Base-by-base conservation (phyloP, 2,888 invertebrate species). In the Macrophya annulata region DNA sequence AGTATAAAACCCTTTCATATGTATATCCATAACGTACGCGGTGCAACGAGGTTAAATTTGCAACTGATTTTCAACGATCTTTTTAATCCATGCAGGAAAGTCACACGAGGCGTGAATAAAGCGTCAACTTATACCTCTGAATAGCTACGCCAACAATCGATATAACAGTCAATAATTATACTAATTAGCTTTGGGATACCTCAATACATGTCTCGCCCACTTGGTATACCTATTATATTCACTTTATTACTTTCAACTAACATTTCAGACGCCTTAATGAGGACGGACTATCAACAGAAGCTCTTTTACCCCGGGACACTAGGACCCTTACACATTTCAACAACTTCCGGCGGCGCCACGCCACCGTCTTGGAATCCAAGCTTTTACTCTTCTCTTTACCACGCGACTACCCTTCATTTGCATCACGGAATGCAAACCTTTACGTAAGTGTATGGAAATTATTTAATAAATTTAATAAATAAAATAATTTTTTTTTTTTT, bases 301-400 rank as follows among this genome's bases (percentile, higher is more conserved):
- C 88, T 93, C 55, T 93, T 93, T 85, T 93, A 93, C 86, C 93
- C 93, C n/a, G 91, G 92, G n/a, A 89, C 92, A 17, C 86, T 93
- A 82, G 93, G 93, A 43, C 93, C 93, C 1, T 84, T 93, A 59
- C 92, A 93, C 87, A 91, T 93, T 71, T 92, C 93, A 45, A 90
- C 93, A 15, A 90, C 90, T 51, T 90, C 91, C 37, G 88, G 89
- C 31, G 90, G 87, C 72, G 88, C 89, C 68, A 87, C 89, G 21
- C 86, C 92, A 21, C 88, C 93, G 31, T 89, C 92, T 17, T 93
- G 93, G 93, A 93, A 93, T 88, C 91, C 93, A 5, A 91, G 91
- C 79, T 93, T 93, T 40, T 93, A 93, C 86, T 93, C 93, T 25
- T 92, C 93, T 43, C 89, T 93, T 8, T 93, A 93, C 87, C 93